Conservation (phyloP, 2,113 vertebrate genomes). For the Mormoops blainvillei region DNA sequence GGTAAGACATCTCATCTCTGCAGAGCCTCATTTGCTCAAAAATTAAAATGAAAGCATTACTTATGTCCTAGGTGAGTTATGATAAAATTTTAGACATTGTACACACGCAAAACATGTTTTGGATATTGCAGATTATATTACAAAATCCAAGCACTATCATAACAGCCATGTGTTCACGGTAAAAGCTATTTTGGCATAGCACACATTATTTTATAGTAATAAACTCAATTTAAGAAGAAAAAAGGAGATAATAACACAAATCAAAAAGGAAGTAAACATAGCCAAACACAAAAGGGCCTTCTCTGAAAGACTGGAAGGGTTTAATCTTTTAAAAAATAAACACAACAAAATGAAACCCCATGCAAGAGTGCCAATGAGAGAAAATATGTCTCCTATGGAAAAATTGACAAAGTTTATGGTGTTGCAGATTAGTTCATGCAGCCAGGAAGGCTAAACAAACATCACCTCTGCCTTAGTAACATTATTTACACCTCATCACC, state of each 20-base stretch:
- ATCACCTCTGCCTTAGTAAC: not conserved
- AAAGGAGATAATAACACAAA: not conserved
- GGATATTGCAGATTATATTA: not conserved
- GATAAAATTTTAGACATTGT: not conserved
- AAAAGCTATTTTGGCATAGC: not conserved
- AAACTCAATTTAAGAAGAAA: conserved; percentile 1
- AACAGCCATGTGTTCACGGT: not conserved
- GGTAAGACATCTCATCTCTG: not conserved
- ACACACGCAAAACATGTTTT: not conserved
- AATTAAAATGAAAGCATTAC: not conserved
- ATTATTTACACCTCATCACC: not conserved
- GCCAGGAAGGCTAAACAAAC: not conserved
- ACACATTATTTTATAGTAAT: not conserved
- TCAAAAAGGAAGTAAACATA: not conserved
- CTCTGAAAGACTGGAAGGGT: not conserved
- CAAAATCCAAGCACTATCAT: not conserved
- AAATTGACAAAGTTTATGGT: not conserved
- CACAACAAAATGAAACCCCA: not conserved
- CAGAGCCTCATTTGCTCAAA: not conserved
- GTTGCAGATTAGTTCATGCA: not conserved
- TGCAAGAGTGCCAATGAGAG: not conserved
- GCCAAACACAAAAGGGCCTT: not conserved
- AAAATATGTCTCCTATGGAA: not conserved
- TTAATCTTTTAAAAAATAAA: not conserved
- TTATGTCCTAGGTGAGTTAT: not conserved